phyloP scores from a whole-genome alignment of 1,140 invertebrate genomes.

The Platorchestia sp. region DNA sequence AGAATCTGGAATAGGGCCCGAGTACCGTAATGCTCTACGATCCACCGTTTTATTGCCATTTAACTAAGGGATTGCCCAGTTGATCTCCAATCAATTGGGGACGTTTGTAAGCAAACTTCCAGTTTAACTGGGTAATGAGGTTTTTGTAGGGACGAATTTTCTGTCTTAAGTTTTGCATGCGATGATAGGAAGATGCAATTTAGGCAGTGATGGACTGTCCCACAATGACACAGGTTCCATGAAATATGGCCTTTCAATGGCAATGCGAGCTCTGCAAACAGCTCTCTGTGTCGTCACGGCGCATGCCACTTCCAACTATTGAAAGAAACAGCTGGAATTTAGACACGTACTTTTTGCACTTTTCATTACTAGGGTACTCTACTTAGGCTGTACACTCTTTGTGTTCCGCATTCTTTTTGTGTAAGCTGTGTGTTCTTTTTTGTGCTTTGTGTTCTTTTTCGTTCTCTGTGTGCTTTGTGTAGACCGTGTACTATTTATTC shows the following conservation, averaged over 20 bases:
- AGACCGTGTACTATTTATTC: too few relatives aligned
- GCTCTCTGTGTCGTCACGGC: neutral
- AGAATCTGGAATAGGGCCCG: neutral
- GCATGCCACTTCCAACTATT: neutral
- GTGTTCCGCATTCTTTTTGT: neutral
- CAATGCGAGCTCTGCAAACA: neutral
- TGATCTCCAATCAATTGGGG: neutral
- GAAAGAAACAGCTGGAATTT: neutral
- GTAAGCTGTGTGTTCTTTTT: too few relatives aligned
- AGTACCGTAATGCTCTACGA: neutral
- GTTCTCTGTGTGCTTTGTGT: too few relatives aligned
- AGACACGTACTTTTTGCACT: neutral
- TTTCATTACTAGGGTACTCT: neutral
- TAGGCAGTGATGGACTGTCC: neutral
- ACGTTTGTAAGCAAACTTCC: constrained; percentile 13
- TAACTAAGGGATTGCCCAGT: constrained; percentile 10
- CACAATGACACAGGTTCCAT: constrained; percentile 1
- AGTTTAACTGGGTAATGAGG: neutral
- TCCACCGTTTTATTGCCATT: constrained; percentile 12
- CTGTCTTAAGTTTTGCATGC: constrained; percentile 7
- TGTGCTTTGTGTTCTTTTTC: too few relatives aligned
- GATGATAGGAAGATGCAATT: neutral
- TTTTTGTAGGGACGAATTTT: neutral
- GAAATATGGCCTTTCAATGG: neutral
- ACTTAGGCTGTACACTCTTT: neutral